Conservation (phyloP, 1,140 invertebrate genomes). For the Campoletis sonorensis region DNA sequence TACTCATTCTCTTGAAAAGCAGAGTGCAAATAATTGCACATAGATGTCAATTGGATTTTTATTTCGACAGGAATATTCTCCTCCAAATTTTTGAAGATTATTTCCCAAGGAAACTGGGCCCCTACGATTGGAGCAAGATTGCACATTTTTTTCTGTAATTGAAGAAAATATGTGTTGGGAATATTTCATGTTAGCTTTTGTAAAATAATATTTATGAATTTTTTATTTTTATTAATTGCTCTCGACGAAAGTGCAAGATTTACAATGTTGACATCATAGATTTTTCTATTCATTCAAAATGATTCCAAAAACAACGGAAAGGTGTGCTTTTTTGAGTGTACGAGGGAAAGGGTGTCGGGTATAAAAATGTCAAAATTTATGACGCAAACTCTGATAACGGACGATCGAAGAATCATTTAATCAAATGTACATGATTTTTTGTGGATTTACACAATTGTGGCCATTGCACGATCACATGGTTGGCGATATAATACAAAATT, state of each 20-base stretch:
- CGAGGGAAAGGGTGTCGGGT: no score
- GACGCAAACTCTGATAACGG: not conserved
- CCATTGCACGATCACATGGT: conserved; percentile 96
- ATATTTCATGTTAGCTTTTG: no score
- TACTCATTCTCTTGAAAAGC: conserved; percentile 58
- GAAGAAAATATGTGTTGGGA: not conserved
- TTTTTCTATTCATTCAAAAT: no score
- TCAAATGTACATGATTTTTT: conserved; percentile 60
- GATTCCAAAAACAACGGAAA: no score
- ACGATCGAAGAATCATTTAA: conserved; percentile 56
- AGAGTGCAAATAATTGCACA: conserved; percentile 52
- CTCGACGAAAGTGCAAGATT: no score
- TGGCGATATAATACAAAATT: conserved; percentile 89
- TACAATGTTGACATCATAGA: no score
- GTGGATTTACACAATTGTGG: conserved; percentile 71
- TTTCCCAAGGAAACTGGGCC: conserved; percentile 61
- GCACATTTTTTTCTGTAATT: conserved; percentile 47
- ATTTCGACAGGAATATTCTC: conserved; percentile 63
- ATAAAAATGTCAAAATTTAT: no score
- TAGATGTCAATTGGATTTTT: conserved; percentile 58
- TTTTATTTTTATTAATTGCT: no score
- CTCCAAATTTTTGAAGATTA: conserved; percentile 58
- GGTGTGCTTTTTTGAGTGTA: no score
- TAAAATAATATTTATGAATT: no score
- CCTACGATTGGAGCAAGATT: conserved; percentile 48